Base-by-base conservation (phyloP, 2,797 vertebrate species). In the Lithobates pipiens region DNA sequence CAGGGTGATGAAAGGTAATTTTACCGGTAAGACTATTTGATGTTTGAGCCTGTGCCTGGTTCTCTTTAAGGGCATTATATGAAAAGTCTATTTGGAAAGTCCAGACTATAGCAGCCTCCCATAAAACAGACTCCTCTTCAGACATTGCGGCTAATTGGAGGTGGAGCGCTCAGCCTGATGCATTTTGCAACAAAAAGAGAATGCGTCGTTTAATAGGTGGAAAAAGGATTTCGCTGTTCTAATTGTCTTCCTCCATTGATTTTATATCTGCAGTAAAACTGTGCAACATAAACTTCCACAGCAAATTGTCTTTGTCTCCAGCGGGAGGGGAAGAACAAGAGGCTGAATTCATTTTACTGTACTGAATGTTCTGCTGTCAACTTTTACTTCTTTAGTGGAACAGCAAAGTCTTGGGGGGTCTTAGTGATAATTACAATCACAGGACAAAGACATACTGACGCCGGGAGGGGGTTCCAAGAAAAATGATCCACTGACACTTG, bases 211-310 rank as follows among this genome's bases (percentile, higher is more conserved):
- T 83, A 68, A 76, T 83, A 76, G 81, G 73, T 68, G 29, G 54
- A 63, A 23, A 77, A 57, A 70, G 63, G 10, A 25, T 57, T 76
- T 18, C 25, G 25, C 46, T 11, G 65, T 54, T 77, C 81, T 70
- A 68, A 84, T 71, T 77, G 42, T 70, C 25, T 84, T 67, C 25
- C 81, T 50, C 46, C 73, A 36, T 76, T 69, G 73, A 42, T 83
- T 76, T 77, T 84, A 76, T 50, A 77, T 71, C 82, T 9, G 74
- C 74, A 39, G 50, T 77, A 84, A 76, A 83, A 46, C 21, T 46
- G 61, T 34, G 73, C 72, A 83, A 75, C 81, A 74, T 44, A 63
- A 82, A 82, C 46, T 76, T 25, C 10, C n/a, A 23, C 16, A 76
- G 42, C 32, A 77, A 39, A 84, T 57, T 39, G 39, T 39, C 39